Conservation (phyloP, 35 echinoderm and acorn worm species). For the Eucidaris tribuloides region DNA sequence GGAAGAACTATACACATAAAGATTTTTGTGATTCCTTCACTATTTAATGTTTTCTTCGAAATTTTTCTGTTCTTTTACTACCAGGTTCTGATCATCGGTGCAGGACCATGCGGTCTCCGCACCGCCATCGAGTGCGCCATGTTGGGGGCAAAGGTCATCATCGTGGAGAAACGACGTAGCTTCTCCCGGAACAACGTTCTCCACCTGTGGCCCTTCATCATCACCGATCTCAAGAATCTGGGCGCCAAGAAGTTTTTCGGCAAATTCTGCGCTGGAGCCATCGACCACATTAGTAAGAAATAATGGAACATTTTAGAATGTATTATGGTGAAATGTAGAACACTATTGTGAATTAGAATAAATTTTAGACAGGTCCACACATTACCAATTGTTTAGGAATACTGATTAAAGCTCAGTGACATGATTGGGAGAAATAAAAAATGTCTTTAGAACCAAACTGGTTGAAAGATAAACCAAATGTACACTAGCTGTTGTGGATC, state of each 20-base stretch:
- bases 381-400: no score
- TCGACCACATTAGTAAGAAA: conserved; percentile 99
- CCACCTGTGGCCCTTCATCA: conserved; percentile 95
- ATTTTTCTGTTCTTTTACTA: neutral
- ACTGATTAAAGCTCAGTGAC: no score
- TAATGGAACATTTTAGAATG: no score
- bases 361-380: no score
- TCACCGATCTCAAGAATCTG: conserved; percentile 76
- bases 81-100: conserved; percentile 89
- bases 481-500: no score
- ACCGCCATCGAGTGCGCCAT: conserved; percentile 89
- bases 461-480: no score
- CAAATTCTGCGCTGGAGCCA: conserved; percentile 92
- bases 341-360: no score
- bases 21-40: no score
- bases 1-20: no score
- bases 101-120: conserved; percentile 81
- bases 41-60: neutral
- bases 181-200: conserved; percentile 94
- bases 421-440: no score
- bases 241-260: conserved; percentile 98
- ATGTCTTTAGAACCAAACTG: no score
- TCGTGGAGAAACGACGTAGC: conserved; percentile 85
- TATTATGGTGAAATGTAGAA: no score
- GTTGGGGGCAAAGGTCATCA: conserved; percentile 73